Conservation (phyloP, 2,888 invertebrate genomes). For the Laspeyria flexula region DNA sequence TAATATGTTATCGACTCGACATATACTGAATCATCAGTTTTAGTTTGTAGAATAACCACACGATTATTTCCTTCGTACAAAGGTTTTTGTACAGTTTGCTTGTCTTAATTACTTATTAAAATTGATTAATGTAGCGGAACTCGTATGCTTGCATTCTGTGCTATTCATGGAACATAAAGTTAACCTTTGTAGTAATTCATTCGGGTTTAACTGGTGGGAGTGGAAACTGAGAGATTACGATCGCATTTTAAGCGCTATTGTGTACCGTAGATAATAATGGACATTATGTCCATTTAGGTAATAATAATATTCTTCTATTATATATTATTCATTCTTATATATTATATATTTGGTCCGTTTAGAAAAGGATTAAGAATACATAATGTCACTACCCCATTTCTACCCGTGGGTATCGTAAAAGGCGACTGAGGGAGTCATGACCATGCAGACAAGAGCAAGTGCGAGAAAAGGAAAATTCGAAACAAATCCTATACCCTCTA, state of each 20-base stretch:
- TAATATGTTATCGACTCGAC: slow-evolving; percentile 31
- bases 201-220: not conserved
- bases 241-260: not conserved
- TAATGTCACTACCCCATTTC: too few relatives aligned
- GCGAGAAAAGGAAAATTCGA: too few relatives aligned
- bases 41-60: not conserved
- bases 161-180: slow-evolving; percentile 32
- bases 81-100: slow-evolving; percentile 18
- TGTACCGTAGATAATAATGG: not conserved
- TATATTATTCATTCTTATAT: too few relatives aligned
- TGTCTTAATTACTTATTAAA: slow-evolving; percentile 27
- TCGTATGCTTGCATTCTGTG: slow-evolving; percentile 26
- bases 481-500: too few relatives aligned
- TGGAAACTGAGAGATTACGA: not conserved
- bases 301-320: not conserved
- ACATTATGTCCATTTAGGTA: too few relatives aligned
- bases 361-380: too few relatives aligned
- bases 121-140: slow-evolving; percentile 26
- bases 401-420: too few relatives aligned
- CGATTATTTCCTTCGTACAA: not conserved
- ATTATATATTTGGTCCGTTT: too few relatives aligned
- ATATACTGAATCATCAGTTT: slow-evolving; percentile 28
- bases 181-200: slow-evolving; percentile 26
- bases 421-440: too few relatives aligned
- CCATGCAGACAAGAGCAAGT: too few relatives aligned